Evolutionary conservation across 2,113 vertebrate species (phyloP), one percentile per base, ranked within the genome.

Genomic region (Pluvialis apricaria): DNA sequence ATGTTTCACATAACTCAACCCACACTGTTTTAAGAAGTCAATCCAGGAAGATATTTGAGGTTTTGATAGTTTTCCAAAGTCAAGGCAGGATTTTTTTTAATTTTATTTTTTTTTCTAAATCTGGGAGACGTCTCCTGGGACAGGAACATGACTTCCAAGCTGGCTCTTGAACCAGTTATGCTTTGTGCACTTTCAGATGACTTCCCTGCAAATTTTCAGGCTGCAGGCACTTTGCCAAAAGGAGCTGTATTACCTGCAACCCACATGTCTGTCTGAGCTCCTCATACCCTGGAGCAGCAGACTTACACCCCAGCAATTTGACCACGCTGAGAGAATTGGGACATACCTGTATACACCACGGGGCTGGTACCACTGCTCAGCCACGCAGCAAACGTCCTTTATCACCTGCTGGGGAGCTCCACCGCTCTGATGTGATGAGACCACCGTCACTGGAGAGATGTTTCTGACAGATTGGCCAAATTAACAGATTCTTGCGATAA

Each of bases 21-120:
- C 83, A 84, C 86, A 44, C 42, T 91, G 73, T 71, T 94, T 89
- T 42, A 83, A 88, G 66, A 42, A 97, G 51, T 66, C 72, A 77
- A 12, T 55, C 64, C 86, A 73, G 72, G 49, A 78, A 92, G 86
- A 55, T 82, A 88, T 86, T 75, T 77, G 88, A 86, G 40, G 79
- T 31, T 92, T 92, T 94, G 86, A 83, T n/a, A 73, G 40, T 54
- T 90, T 90, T 96, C 82, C 94, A 94, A 92, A 81, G 45, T 40
- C 82, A 88, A 86, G n/a, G 54, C 54, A 88, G 9, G 58, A 22
- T 19, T 68, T 78, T 71, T 70, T 9, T 42, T 36, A 19, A 22
- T 10, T 55, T 11, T 12, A 32, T 49, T 20, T 4, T 58, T 60
- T 51, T 13, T 1, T 1, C 29, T 95, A 57, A 83, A 66, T 45